A percentile compares a stretch with the other conserved stretches of the same genome.
Evolutionary conservation across 2,888 invertebrate species (phyloP).

Genomic region (Drosophila phalerata): DNA sequence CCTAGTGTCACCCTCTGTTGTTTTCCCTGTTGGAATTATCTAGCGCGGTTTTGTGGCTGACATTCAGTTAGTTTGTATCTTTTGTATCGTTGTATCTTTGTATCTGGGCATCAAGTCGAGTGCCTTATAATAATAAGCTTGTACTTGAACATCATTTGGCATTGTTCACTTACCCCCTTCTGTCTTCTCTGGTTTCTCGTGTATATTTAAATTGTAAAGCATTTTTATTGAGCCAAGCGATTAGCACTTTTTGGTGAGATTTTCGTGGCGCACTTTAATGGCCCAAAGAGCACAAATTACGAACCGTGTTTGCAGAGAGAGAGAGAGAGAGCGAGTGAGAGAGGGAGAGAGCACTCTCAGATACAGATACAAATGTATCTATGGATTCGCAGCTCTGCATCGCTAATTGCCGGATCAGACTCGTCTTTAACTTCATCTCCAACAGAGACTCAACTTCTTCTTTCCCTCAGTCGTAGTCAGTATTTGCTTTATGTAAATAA

Average conservation of each 20-base stretch:
- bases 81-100: background rate
- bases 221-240: conserved; percentile 76
- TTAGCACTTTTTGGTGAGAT: conserved; percentile 79
- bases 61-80: conserved; percentile 16
- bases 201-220: conserved; percentile 65
- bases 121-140: conserved; percentile 41
- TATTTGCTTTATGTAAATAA: conserved; percentile 60
- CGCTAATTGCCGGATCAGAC: conserved; percentile 71
- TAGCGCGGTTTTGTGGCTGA: conserved; percentile 15
- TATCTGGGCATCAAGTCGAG: conserved; percentile 14
- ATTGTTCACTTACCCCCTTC: conserved; percentile 27
- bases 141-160: conserved; percentile 57
- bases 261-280: conserved; percentile 43
- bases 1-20: conserved; percentile 12
- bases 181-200: background rate
- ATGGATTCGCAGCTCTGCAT: conserved; percentile 29
- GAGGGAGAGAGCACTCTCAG: conserved; percentile 14
- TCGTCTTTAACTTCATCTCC: conserved; percentile 27
- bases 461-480: conserved; percentile 2
- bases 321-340: conserved; percentile 11
- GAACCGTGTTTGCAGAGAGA: conserved; percentile 15
- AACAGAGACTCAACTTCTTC: background rate
- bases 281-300: conserved; percentile 36
- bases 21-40: conserved; percentile 9
- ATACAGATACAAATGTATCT: conserved; percentile 11